Percentiles rank a stretch among this genome's conserved stretches.
Conservation (phyloP, 2,797 vertebrate genomes). For the Apogon hyalosoma region DNA sequence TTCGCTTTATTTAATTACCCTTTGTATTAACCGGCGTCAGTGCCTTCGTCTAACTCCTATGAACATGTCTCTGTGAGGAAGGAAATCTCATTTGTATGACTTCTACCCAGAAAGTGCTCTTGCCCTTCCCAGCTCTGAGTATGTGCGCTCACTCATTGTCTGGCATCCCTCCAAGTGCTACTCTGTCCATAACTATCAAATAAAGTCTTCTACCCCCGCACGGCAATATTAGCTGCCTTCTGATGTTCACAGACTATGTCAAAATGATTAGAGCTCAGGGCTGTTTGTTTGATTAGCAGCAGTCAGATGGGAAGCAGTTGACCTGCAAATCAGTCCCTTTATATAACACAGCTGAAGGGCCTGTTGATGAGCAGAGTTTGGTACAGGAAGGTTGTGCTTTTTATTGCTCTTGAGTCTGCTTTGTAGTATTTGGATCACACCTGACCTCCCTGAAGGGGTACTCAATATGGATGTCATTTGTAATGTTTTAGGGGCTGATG, state of each 20-base stretch:
- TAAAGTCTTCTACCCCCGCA: constrained; percentile 23
- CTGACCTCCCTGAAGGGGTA: neutral
- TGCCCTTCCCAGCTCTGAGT: constrained; percentile 43
- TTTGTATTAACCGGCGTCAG: neutral
- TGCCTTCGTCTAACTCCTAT: neutral
- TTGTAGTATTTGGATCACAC: constrained; percentile 7
- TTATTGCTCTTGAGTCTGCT: constrained; percentile 7
- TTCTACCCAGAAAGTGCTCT: constrained; percentile 27
- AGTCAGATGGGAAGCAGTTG: constrained; percentile 20
- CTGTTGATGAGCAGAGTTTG: constrained; percentile 21
- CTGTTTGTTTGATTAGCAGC: constrained; percentile 10
- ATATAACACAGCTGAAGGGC: constrained; percentile 28
- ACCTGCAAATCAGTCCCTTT: constrained; percentile 39
- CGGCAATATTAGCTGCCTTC: neutral
- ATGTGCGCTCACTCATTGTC: constrained; percentile 61
- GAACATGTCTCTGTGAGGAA: constrained; percentile 13
- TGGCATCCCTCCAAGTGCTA: constrained; percentile 61
- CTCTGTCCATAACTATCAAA: constrained; percentile 54
- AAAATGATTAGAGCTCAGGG: neutral
- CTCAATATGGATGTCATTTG: constrained; percentile 35
- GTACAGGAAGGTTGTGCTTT: neutral
- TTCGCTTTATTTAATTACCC: neutral
- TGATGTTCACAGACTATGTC: constrained; percentile 6
- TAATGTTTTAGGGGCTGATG: constrained; percentile 82
- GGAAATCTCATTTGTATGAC: constrained; percentile 13